Evolutionary conservation across 2,888 invertebrate genomes (phyloP), one percentile per base, ranked within the genome.

Genomic region (Hypercompe scribonia): DNA sequence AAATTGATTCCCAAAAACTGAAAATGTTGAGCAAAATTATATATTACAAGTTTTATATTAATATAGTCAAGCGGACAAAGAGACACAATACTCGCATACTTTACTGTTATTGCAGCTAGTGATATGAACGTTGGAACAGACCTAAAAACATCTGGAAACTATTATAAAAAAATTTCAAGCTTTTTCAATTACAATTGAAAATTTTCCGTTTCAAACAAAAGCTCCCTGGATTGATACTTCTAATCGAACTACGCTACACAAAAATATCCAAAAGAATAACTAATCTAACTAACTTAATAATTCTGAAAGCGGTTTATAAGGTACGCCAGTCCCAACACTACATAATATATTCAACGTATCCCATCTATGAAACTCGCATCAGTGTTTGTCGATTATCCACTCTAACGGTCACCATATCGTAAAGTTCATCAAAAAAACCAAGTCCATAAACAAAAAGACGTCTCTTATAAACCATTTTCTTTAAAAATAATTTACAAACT

Each of bases 401-500:
- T 54, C 28, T n/a, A 39, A 33, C 39, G 21, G 73, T 76, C 67
- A 77, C 69, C 75, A 73, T 73, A 79, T 73, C 78, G 80, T 82
- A 80, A 81, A 84, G 73, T 68, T 70, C 72, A 82, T 83, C 77
- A 76, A 84, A 84, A 42, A 83, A 82, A 81, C 39, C 39, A 31
- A 73, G 78, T 76, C 76, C 77, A 80, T 70, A 71, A 79, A 79
- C 71, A 76, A 73, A 77, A 39, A 75, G 54, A 81, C 80, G 72
- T 79, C 87, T 88, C 93, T 90, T 86, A 88, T 89, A 89, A 86
- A 90, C 90, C 87, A 85, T 85, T 87, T 86, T 87, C 90, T 88
- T 82, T 92, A 91, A 88, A 93, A 91, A 90, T 82, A 89, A 91
- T 91, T 89, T 93, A 93, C 92, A 95, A 94, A 94, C 91, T 91